Evolutionary conservation across 2,797 vertebrate genomes (phyloP), one percentile per base, ranked within the genome.

Genomic region (Forpus xanthops): DNA sequence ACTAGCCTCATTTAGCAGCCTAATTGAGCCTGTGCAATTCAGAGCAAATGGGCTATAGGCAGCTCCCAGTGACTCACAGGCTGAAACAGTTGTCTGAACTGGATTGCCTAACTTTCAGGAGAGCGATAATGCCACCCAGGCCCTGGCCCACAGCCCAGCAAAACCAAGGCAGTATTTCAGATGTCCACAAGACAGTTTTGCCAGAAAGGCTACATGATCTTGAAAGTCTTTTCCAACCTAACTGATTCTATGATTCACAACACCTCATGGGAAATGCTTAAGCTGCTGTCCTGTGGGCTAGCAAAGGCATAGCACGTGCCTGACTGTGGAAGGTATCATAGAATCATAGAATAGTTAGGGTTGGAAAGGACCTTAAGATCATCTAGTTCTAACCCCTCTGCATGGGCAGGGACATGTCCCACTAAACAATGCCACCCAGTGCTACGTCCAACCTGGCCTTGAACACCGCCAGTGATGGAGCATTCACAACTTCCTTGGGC

Each of bases 231-330:
- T 58, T 58, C 56, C 56, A 35, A 58, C 56, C 56, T 58, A 58
- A 24, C 2, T 35, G 33, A 35, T 58, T 58, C 33, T 35, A 4
- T 18, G 50, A 58, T 52, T 70, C 45, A 37, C 27, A 35, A 7
- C n/a, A 49, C 33, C 18, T n/a, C 33, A 5, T 3, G 14, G 65
- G 52, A 75, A 62, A 86, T 1, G 24, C 60, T 47, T 20, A 14
- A 44, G 81, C 25, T 1, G 8, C 65, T 56, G 1, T 6, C 30
- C 27, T 20, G 31, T 6, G 56, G 35, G 68, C 53, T 41, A 30
- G 41, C 1, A 1, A 18, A 37, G 49, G 53, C n/a, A 15, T 1
- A 33, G 49, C 30, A 28, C 25, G 2, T 1, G 0, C 35, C 56
- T 49, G 73, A 37, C 27, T 15, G 5, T 1, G 19, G 74, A 41